Evolutionary conservation across 1,140 invertebrate species (phyloP).

Genomic region (Diuraphis noxia): DNA sequence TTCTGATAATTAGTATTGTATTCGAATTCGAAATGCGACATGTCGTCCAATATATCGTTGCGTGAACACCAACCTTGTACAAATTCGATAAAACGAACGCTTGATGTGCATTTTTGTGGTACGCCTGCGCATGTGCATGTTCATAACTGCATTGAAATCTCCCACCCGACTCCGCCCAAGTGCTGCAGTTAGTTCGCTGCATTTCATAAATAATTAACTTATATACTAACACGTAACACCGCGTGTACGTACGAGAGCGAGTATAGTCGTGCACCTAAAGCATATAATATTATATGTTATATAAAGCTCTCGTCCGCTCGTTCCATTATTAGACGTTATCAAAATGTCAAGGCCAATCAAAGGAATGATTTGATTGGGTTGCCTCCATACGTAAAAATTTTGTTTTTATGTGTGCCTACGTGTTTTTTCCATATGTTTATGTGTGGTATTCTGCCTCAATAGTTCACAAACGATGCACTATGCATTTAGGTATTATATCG

Average conservation of each 20-base stretch:
- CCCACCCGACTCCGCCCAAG: not conserved
- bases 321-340: constrained; percentile 3
- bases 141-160: not conserved
- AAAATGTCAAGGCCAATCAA: not conserved
- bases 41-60: not conserved
- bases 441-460: not conserved
- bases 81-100: not conserved
- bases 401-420: not conserved
- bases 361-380: not conserved
- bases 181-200: not conserved
- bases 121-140: not conserved
- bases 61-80: not conserved
- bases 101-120: not conserved
- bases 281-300: not conserved
- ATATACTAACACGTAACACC: not conserved
- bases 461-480: not conserved
- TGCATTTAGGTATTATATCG: too few species aligned
- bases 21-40: constrained; percentile 1
- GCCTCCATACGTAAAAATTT: not conserved
- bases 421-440: not conserved
- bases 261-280: not conserved
- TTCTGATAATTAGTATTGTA: not conserved
- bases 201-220: constrained; percentile 13
- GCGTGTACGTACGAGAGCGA: not conserved
- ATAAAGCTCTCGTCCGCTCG: not conserved